Percentiles rank a stretch among this genome's conserved stretches.
Conservation (phyloP, 2,797 vertebrate species). For the Presbytis comata region DNA sequence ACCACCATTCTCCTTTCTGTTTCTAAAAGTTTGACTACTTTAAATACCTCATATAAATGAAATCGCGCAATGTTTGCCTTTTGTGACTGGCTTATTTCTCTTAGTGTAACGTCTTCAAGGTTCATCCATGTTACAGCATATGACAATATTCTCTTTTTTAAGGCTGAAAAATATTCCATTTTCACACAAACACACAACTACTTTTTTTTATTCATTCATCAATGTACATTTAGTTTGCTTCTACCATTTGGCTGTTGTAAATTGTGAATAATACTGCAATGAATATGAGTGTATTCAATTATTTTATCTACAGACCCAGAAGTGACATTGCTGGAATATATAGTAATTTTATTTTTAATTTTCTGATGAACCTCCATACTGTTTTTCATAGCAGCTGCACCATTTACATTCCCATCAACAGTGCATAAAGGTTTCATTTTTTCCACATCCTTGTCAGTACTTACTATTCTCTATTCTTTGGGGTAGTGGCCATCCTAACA, state of each 20-base stretch:
- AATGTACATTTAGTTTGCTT: background rate
- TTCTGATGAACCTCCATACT: background rate
- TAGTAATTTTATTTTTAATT: background rate
- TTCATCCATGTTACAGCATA: background rate
- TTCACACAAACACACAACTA: background rate
- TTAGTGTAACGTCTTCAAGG: background rate
- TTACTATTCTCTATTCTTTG: background rate
- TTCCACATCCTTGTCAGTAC: background rate
- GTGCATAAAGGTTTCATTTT: background rate
- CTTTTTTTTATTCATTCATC: background rate
- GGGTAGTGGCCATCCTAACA: background rate
- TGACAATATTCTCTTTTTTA: background rate
- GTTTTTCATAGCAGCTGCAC: background rate
- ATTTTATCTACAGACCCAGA: background rate
- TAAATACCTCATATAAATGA: background rate
- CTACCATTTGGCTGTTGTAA: background rate
- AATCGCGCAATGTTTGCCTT: background rate
- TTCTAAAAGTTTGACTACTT: background rate
- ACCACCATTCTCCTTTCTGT: background rate
- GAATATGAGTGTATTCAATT: background rate
- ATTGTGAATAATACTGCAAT: background rate
- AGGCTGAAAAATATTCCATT: background rate
- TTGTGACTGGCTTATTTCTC: background rate
- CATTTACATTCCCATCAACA: background rate
- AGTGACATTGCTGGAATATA: background rate